Evolutionary conservation across 2,888 invertebrate species (phyloP), one percentile per base, ranked within the genome.

Genomic region (Tinea pellionella): DNA sequence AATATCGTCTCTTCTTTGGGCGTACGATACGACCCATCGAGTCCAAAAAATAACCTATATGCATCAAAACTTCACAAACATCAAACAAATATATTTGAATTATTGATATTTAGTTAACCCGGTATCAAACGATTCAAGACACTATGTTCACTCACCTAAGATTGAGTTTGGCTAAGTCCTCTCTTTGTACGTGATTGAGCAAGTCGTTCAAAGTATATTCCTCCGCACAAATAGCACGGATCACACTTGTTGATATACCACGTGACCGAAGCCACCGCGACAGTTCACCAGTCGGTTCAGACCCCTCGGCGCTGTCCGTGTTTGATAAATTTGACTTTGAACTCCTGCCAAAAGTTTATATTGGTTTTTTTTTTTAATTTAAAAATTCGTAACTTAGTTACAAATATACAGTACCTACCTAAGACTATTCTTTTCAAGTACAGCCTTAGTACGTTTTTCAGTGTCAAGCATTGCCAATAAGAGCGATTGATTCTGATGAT

Each of bases 161-260:
- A 59, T 92, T 91, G 61, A 97, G 84, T 68, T 91, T 90, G 60
- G 92, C 89, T 60, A 98, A 81, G 78, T 98, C 98, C 59, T 96
- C 93, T 66, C 95, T 89, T 15, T 92, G 93, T 67, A 96, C 91
- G 68, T 94, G 91, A 63, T 90, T 90, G 63, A 97, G 78, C 59
- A 98, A 84, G 76, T 97, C 96, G 29, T 92, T 89, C 63, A 95
- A 89, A 0, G 92, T 91, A 75, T 93, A 97, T 64, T 93, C 92
- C 74, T 97, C 94, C 19, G 86, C 78, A 1, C 92, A 75, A 66
- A 97, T 91, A 69, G 90, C 90, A 53, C 89, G 88, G 60, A 92
- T 90, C 6, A 93, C 92, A 16, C 82, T 77, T 15, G 90, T 86
- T 67, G 95, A 93, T 47, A 96, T 82, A 1, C 91, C 90, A 59